Evolutionary conservation across 2,113 vertebrate species (phyloP).

Genomic region (Xenopus tropicalis): UCB_Xtro_10.0 CM004447.2:148983501-148984000

Average conservation of each 20-base stretch:
- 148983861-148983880: no score
- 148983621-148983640: no score
- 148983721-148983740: conserved; percentile 40
- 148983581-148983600: no score
- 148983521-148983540: not conserved
- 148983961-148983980: conserved; percentile 60
- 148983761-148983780: conserved; percentile 62
- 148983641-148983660: not conserved
- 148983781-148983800: conserved; percentile 66
- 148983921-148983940: conserved; percentile 51
- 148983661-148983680: conserved; percentile 1
- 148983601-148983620: no score
- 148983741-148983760: conserved; percentile 56
- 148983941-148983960: conserved; percentile 70
- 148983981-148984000: conserved; percentile 62
- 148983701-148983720: not conserved
- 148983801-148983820: conserved; percentile 65
- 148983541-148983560: no score
- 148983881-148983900: no score
- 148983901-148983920: no score
- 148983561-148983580: no score
- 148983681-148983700: not conserved
- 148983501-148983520: no score
- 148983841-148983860: no score
- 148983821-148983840: conserved; percentile 67